A percentile compares a stretch with the other conserved stretches of the same genome.
These are phyloP conservation scores for Sinella curviseta DNA, from an alignment of 1,140 invertebrate genomes.

Conservation along the genomic window DNA sequence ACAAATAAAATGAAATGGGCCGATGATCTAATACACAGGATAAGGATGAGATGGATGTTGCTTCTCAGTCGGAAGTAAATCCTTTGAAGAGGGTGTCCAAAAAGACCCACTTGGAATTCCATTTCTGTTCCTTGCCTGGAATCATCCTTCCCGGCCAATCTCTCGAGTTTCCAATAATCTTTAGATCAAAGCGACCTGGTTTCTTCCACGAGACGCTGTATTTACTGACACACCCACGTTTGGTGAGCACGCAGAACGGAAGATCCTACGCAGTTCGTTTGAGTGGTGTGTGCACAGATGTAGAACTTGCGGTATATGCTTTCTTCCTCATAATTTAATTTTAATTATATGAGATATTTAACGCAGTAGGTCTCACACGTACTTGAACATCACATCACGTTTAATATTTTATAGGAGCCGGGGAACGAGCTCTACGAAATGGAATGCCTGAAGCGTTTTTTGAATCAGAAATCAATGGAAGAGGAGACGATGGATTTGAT, in stretches of 20 bases:
- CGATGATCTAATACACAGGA: too few species aligned
- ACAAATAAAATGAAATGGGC: too few species aligned
- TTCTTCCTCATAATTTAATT: neutral
- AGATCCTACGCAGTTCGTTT: conserved; percentile 23
- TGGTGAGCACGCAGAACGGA: conserved; percentile 24
- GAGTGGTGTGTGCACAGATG: conserved; percentile 39
- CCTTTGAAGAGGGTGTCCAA: neutral
- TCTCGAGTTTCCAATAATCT: conserved; percentile 36
- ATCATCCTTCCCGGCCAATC: conserved; percentile 39
- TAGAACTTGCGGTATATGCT: neutral
- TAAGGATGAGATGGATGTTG: neutral
- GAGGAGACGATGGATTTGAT: conserved; percentile 32
- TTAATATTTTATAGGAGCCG: neutral
- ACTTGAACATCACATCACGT: neutral
- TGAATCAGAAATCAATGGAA: conserved; percentile 28
- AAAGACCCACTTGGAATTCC: conserved; percentile 31
- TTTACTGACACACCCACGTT: conserved; percentile 39
- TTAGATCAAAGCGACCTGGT: conserved; percentile 26
- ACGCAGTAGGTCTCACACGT: neutral
- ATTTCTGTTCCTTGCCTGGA: conserved; percentile 32
- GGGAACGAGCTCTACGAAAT: neutral
- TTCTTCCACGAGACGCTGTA: conserved; percentile 43
- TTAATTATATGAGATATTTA: neutral
- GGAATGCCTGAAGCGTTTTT: neutral
- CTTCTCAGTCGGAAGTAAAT: neutral